A percentile compares a stretch with the other conserved stretches of the same genome.
Evolutionary conservation across 2,797 vertebrate genomes (phyloP).

Genomic region (Bucorvus abyssinicus): DNA sequence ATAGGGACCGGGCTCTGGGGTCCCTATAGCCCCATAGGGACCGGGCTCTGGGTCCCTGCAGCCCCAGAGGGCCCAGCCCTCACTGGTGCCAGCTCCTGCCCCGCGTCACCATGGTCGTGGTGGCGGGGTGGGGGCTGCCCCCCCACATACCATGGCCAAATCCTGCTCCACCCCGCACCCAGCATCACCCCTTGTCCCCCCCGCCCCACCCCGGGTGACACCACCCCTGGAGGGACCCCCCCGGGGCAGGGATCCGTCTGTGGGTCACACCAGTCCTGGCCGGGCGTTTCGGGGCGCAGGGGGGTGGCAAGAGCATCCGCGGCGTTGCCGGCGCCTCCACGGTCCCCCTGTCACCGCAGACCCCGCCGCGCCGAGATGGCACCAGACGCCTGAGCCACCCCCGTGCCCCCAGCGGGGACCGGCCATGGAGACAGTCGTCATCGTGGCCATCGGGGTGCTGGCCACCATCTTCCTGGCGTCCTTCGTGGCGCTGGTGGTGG

Average conservation of each 20-base stretch:
- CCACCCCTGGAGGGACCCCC: background rate
- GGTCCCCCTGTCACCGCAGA: background rate
- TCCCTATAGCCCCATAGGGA: too few relatives aligned
- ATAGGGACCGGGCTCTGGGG: too few relatives aligned
- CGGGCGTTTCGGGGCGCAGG: accelerated
- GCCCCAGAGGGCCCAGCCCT: background rate
- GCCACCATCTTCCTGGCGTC: conserved; percentile 96
- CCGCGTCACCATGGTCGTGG: accelerated
- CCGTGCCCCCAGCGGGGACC: background rate
- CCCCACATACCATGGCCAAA: accelerated
- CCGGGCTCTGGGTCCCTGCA: background rate
- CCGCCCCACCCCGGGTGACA: background rate
- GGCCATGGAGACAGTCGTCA: conserved; percentile 96
- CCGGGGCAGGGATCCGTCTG: background rate
- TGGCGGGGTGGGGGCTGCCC: background rate
- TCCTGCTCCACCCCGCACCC: background rate
- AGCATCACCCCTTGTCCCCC: background rate
- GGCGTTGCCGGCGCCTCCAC: background rate
- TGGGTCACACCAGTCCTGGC: background rate
- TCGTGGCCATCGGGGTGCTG: conserved; percentile 93
- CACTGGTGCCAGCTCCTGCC: background rate
- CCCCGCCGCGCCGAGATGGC: background rate
- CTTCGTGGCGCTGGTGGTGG: conserved; percentile 90
- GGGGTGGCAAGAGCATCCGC: accelerated
- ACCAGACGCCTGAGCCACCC: background rate